Conservation (phyloP, 2,113 vertebrate species). For the Todiramphus saurophagus region DNA sequence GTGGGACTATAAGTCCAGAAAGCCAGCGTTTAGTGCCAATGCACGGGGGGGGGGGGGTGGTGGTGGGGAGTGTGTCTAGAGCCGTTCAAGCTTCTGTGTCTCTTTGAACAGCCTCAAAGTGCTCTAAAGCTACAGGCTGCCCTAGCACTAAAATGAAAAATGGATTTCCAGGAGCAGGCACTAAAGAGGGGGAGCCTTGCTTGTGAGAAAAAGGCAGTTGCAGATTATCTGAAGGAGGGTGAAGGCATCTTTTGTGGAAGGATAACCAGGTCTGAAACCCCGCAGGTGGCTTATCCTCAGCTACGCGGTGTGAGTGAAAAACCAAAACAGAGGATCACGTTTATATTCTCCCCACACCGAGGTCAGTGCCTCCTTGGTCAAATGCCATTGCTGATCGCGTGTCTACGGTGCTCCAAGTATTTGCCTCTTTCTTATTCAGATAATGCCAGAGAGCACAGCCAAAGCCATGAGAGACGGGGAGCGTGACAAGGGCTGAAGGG, state of each 20-base stretch:
- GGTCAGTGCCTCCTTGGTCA: not conserved
- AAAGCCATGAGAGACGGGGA: not conserved
- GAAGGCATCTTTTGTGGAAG: not conserved
- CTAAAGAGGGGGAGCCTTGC: not conserved
- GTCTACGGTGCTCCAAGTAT: not conserved
- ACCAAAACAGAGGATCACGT: not conserved
- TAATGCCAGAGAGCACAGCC: conserved; percentile 36
- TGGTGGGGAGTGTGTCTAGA: not conserved
- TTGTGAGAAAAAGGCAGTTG: not conserved
- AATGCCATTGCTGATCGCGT: not conserved
- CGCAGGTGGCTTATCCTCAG: not conserved
- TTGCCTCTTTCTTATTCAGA: conserved; percentile 32
- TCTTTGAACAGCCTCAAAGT: not conserved
- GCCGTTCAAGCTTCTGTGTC: not conserved
- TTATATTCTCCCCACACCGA: not conserved
- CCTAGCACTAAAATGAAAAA: not conserved
- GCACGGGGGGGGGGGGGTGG: not conserved
- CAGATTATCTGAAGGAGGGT: not conserved
- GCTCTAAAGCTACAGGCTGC: not conserved
- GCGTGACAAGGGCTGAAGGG: conserved; percentile 27
- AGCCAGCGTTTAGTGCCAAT: not conserved
- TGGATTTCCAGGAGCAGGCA: not conserved
- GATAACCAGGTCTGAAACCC: not conserved
- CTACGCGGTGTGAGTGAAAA: fast-evolving
- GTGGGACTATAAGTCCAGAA: not conserved